Percentiles rank a stretch among this genome's conserved stretches.
Conservation (phyloP, 2,113 vertebrate species). For the Coregonus clupeaformis region DNA sequence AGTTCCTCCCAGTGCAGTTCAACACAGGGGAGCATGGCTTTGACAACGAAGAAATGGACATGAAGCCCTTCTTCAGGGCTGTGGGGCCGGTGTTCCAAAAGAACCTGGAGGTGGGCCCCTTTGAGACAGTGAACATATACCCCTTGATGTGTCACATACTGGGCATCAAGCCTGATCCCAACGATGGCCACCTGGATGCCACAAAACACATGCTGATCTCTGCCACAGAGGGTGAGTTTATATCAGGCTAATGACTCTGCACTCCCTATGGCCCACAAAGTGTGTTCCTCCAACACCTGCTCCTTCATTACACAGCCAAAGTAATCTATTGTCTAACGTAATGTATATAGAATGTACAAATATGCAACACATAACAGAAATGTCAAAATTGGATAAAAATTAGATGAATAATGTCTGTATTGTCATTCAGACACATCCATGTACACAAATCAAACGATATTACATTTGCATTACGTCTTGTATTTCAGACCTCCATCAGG, state of each 20-base stretch:
- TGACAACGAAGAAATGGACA: slow-evolving; percentile 80
- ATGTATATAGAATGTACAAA: slow-evolving; percentile 18
- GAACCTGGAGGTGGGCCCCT: slow-evolving; percentile 81
- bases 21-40: slow-evolving; percentile 88
- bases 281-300: slow-evolving; percentile 49
- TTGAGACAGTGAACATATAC: slow-evolving; percentile 86
- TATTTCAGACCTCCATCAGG: neutral
- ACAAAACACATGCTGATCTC: slow-evolving; percentile 69
- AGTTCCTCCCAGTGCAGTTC: slow-evolving; percentile 82
- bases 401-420: neutral
- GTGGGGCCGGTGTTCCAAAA: slow-evolving; percentile 81
- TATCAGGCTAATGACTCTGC: slow-evolving; percentile 37
- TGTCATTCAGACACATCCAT: neutral
- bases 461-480: neutral
- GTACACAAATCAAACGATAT: neutral
- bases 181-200: slow-evolving; percentile 78
- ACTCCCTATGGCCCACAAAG: slow-evolving; percentile 40
- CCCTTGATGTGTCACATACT: slow-evolving; percentile 86
- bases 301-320: slow-evolving; percentile 35
- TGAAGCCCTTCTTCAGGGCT: slow-evolving; percentile 91
- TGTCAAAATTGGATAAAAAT: neutral
- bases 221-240: slow-evolving; percentile 40
- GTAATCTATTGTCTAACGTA: slow-evolving; percentile 40
- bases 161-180: slow-evolving; percentile 81
- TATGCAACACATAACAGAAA: neutral